Base-by-base conservation (phyloP, 37 sponge, comb jelly and placozoan species). In the Ianthella basta region DNA sequence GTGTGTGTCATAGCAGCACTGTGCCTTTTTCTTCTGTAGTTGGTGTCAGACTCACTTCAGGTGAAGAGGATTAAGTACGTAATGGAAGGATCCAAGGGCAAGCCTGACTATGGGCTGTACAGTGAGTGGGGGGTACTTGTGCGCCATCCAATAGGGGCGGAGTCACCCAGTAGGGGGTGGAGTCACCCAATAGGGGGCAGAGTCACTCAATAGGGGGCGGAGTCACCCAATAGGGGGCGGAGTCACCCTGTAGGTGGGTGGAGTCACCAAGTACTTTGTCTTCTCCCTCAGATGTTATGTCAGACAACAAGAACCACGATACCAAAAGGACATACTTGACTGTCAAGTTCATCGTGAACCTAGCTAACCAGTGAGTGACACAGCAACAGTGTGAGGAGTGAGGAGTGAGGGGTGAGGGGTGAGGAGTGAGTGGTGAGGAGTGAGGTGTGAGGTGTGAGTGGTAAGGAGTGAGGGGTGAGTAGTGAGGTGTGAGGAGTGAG, bases 311-410 rank as follows among this genome's bases (percentile, higher is more conserved):
- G 25, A 63, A 83, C 35, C 36, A 38, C 16, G 99, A 96, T 75
- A 73, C 91, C 53, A 94, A 87, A 85, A 90, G 93, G 69, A 90
- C 96, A 1, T 98, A 98, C 80, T 96, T 94, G 64, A 92, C 93
- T 6, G 87, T 98, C 88, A 98, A 98, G 83, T 98, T 95, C 78
- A 67, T 94, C 0, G 92, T 96, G 14, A 87, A 88, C 41, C 88
- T 96, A 12, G 95, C 92, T 12, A 93, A 91, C 87, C 91, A 64
- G 92, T 91, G 15, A 91, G 85, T 83, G 12, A n/a, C n/a, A n/a
- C n/a, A 55, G 12, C 18, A 15, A 68, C 18, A 2, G 53, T 39
- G 65, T 38, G 60, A 27, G 1, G 23, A 35, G 63, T 30, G 14
- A 27, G 6, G 24, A 12, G 41, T 15, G 23, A 65, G 27, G 29